Evolutionary conservation across 2,113 vertebrate species (phyloP).

Genomic region (Spea multiplicata): DNA sequence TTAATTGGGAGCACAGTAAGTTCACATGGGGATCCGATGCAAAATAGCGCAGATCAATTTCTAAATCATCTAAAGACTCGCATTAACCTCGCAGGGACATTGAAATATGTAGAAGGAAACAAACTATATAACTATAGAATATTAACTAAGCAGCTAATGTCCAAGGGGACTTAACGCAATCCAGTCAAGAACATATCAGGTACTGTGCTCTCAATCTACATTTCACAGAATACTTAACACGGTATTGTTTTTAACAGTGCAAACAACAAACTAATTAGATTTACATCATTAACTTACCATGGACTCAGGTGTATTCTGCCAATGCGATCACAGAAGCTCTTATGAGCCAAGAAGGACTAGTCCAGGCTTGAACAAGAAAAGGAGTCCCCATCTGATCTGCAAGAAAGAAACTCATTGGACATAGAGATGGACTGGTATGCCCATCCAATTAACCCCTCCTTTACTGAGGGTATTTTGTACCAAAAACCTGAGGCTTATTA

Average conservation of each 20-base stretch:
- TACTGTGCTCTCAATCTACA: background rate
- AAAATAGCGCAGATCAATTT: too few species aligned
- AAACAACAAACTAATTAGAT: background rate
- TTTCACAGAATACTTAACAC: background rate
- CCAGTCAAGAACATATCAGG: background rate
- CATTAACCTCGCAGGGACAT: too few species aligned
- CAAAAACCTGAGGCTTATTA: too few species aligned
- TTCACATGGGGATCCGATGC: too few species aligned
- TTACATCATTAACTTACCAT: conserved; percentile 9
- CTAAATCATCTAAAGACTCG: too few species aligned
- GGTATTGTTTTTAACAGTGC: background rate
- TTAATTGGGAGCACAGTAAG: too few species aligned
- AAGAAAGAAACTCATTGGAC: background rate
- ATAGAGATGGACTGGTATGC: conserved; percentile 46
- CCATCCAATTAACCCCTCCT: too few species aligned
- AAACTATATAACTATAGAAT: background rate
- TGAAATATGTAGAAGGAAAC: too few species aligned
- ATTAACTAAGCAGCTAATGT: background rate
- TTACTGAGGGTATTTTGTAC: too few species aligned
- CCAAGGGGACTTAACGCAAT: background rate
- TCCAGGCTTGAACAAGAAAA: background rate
- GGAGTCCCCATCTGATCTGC: background rate
- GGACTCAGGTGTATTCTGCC: background rate
- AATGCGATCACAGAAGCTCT: background rate
- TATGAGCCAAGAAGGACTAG: background rate